Evolutionary conservation across 2,797 vertebrate genomes (phyloP).

Genomic region (Cuniculus paca): DNA sequence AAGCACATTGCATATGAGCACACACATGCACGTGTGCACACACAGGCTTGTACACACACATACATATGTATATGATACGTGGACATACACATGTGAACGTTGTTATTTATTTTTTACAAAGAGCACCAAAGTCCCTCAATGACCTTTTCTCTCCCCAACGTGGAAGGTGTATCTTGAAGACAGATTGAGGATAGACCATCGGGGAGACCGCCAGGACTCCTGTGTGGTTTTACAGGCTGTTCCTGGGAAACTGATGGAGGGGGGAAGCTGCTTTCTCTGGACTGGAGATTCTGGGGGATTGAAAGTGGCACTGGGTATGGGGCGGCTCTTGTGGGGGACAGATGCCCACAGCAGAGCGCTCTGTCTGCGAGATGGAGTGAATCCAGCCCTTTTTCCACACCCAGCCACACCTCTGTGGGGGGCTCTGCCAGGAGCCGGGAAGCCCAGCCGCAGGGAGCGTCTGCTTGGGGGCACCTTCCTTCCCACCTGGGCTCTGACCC

Average conservation of each 20-base stretch:
- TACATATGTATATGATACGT: neutral
- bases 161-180: slow-evolving; percentile 3
- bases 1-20: neutral
- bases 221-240: neutral
- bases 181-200: accelerated
- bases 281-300: neutral
- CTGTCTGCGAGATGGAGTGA: accelerated
- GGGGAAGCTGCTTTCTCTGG: neutral
- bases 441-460: neutral
- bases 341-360: too few relatives aligned
- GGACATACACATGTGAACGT: neutral
- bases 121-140: neutral
- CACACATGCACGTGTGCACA: too few relatives aligned
- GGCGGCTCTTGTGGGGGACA: neutral
- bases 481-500: accelerated
- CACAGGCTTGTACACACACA: neutral
- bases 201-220: neutral
- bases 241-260: neutral
- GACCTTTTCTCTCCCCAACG: slow-evolving; percentile 36
- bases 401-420: neutral
- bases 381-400: too few relatives aligned
- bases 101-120: neutral
- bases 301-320: neutral
- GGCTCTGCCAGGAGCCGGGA: neutral
- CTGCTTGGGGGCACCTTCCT: neutral